phyloP scores from a whole-genome alignment of 2,113 vertebrate genomes.

The Sterrhoptilus dennistouni region DNA sequence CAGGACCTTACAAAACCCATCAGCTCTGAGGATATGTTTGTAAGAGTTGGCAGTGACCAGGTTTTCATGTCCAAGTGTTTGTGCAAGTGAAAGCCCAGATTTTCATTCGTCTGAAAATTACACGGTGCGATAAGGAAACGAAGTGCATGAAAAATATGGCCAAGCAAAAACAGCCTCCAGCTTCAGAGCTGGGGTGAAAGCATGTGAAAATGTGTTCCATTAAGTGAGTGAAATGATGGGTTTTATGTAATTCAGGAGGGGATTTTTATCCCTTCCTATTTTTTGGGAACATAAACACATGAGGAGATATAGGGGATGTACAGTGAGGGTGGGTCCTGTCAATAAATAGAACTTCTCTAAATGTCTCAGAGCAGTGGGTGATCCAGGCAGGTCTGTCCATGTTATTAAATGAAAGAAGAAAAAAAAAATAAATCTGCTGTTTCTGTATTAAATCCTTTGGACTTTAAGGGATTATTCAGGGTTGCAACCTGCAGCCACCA shows the following conservation, averaged over 20 bases:
- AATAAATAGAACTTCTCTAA: not conserved
- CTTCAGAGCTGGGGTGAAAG: not conserved
- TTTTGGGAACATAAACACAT: not conserved
- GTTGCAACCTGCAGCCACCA: not conserved
- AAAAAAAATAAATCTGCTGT: not conserved
- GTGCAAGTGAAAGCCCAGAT: conserved; percentile 38
- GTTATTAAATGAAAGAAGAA: not conserved
- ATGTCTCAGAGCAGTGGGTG: not conserved
- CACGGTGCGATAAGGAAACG: conserved; percentile 26
- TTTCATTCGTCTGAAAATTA: conserved; percentile 13
- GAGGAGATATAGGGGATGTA: not conserved
- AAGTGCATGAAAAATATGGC: not conserved
- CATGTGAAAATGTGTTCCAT: conserved; percentile 46
- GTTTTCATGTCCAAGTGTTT: conserved; percentile 10
- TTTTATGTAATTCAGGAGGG: not conserved
- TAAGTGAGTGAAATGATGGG: not conserved
- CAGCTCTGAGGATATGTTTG: not conserved
- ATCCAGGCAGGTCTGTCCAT: not conserved
- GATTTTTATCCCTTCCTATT: not conserved
- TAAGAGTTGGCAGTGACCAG: not conserved
- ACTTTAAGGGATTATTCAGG: not conserved
- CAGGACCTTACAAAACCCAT: conserved; percentile 1
- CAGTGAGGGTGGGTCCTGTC: not conserved
- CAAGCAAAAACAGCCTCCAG: not conserved
- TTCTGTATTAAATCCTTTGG: not conserved